Evolutionary conservation across 2,797 vertebrate species (phyloP), one percentile per base, ranked within the genome.

Genomic region (Lepilemur septentrionalis): DNA sequence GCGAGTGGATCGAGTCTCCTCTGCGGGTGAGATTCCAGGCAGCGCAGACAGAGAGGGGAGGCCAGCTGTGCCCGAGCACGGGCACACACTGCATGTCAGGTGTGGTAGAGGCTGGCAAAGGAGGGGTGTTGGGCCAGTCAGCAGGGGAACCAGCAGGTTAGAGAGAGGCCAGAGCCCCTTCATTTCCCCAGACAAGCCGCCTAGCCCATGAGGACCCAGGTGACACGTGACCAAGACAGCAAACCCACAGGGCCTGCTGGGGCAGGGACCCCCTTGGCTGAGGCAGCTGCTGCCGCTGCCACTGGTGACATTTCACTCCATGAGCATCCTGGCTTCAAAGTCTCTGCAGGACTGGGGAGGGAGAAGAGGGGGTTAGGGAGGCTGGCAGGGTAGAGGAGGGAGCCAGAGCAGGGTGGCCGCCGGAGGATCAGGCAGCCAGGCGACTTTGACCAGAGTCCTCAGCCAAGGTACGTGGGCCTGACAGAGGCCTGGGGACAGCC

Each of bases 271-370:
- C 73, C 93, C 41, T 76, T 61, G 30, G 92, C 46, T 15, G 5
- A 55, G 55, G 93, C 94, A 72, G 86, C 93, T 90, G 96, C 89
- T 90, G 35, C 91, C 76, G 70, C 61, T 73, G 63, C 98, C 95
- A 75, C 61, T 87, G 85, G 96, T 99, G 99, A 99, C 99, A 98
- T 99, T 99, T 99, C 94, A 93, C 97, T 96, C 80, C 65, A 5
- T 6, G 73, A 65, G 83, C 97, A 92, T 32, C 92, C 95, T 98
- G 97, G 97, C 99, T 99, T 99, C 97, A 98, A 97, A 96, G 95
- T 76, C 98, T 98, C 98, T 98, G 97, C 99, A 97, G 97, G 97
- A 52, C 17, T 46, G 2, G 41, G 63, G 89, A 82, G 91, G 78
- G 25, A 11, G 12, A 17, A 5, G 52, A n/a, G 50, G n/a, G 50